phyloP scores from a whole-genome alignment of 1,140 invertebrate genomes.

The Bombus breviceps region DNA sequence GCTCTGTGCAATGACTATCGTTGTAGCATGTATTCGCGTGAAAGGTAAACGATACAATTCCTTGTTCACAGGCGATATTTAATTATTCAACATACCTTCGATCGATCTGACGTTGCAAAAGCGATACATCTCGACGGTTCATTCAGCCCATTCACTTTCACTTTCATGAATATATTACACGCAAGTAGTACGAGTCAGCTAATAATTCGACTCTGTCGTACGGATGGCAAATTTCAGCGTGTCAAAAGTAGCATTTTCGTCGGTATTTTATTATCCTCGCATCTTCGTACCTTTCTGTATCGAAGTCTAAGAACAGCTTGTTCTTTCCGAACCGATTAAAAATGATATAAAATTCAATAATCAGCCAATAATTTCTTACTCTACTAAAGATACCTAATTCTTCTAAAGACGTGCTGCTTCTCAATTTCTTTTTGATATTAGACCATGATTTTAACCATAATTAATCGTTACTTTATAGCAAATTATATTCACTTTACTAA shows the following conservation, averaged over 20 bases:
- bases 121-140: slow-evolving; percentile 3
- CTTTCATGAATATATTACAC: slow-evolving; percentile 43
- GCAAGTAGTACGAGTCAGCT: slow-evolving; percentile 35
- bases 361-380: no score
- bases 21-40: no score
- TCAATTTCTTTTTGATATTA: no score
- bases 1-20: no score
- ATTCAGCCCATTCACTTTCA: slow-evolving; percentile 30
- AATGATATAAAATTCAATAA: no score
- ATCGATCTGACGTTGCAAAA: slow-evolving; percentile 21
- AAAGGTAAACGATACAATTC: not conserved
- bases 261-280: not conserved
- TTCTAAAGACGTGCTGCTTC: no score
- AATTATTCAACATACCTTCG: slow-evolving; percentile 30
- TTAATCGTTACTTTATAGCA: no score
- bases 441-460: no score
- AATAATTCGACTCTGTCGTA: slow-evolving; percentile 4
- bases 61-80: slow-evolving; percentile 21
- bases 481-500: no score
- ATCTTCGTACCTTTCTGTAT: not conserved
- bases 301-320: no score
- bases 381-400: no score
- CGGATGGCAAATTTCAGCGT: not conserved
- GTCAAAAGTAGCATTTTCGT: not conserved
- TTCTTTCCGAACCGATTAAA: not conserved